A percentile compares a stretch with the other conserved stretches of the same genome.
Conservation (phyloP, 2,113 vertebrate species). For the Charadrius vociferus region DNA sequence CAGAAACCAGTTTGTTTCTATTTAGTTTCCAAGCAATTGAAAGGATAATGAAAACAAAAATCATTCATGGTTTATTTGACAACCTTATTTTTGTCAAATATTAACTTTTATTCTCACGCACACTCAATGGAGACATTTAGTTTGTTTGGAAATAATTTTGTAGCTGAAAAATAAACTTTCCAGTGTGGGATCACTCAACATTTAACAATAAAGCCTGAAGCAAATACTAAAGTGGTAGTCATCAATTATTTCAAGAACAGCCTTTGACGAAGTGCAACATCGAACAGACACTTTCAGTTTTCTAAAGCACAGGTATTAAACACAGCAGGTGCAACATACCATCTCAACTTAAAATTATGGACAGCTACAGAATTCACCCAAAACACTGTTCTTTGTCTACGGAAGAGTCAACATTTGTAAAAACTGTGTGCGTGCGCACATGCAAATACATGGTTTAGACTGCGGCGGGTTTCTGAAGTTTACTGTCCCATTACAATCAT, state of each 20-base stretch:
- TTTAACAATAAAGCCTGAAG: background rate
- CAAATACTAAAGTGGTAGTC: background rate
- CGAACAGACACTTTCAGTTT: background rate
- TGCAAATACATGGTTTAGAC: background rate
- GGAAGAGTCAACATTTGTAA: background rate
- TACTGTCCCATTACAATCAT: background rate
- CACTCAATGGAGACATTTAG: background rate
- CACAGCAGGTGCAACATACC: background rate
- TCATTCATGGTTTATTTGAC: slow-evolving; percentile 17
- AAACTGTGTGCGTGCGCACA: accelerated
- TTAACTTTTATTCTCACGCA: background rate
- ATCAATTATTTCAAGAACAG: background rate
- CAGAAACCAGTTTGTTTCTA: slow-evolving; percentile 38
- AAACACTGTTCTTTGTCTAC: background rate
- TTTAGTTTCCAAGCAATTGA: slow-evolving; percentile 49
- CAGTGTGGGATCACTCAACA: background rate
- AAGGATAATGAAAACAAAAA: slow-evolving; percentile 48
- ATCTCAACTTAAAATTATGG: background rate
- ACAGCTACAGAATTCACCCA: background rate
- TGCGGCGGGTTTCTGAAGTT: background rate
- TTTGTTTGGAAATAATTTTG: background rate
- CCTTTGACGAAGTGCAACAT: background rate
- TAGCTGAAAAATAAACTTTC: background rate
- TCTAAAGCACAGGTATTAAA: background rate
- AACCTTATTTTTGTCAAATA: slow-evolving; percentile 43